Evolutionary conservation across 2,888 invertebrate genomes (phyloP), one percentile per base, ranked within the genome.

Genomic region (Azorinus chamasolen): DNA sequence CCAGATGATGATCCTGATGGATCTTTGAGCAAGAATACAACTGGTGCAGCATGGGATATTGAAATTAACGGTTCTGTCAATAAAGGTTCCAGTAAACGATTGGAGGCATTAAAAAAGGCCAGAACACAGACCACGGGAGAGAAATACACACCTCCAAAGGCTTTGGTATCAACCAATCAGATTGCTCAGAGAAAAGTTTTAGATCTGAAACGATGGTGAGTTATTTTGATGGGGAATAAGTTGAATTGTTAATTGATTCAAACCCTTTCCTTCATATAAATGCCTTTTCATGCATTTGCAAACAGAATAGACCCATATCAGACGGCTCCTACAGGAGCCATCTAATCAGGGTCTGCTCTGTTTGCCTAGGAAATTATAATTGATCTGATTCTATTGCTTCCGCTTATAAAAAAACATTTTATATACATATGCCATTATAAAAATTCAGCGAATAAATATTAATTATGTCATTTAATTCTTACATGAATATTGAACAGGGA

Each of bases 131-230:
- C 45, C 12, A 20, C 53, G 12, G 58, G 73, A 16, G 81, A 81
- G 54, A 45, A 43, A 22, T 85, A 81, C 43, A 54, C 66, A 16
- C 84, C 87, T 25, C 83, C 86, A 16, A 76, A 65, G 55, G 84
- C 83, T 14, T 70, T 79, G 32, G 85, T 83, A 5, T 83, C 85
- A 43, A 58, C 66, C 59, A 84, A 80, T 48, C 83, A 86, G 43
- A 85, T 87, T 27, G 74, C 84, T 16, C 77, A 84, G 50, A 83
- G 89, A 51, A 89, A 89, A 75, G 80, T 87, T 8, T 70, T 90
- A 16, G 89, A 90, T 65, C 63, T 86, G 22, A 89, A 86, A 73
- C 66, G 89, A 85, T 90, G 90, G 90, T 90, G 63, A 24, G 54
- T 63, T 24, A 25, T 25, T 48, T 61, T n/a, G n/a, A n/a, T n/a